Evolutionary conservation across 1,140 invertebrate genomes (phyloP), one percentile per base, ranked within the genome.

Genomic region (Semibalanus balanoides): DNA sequence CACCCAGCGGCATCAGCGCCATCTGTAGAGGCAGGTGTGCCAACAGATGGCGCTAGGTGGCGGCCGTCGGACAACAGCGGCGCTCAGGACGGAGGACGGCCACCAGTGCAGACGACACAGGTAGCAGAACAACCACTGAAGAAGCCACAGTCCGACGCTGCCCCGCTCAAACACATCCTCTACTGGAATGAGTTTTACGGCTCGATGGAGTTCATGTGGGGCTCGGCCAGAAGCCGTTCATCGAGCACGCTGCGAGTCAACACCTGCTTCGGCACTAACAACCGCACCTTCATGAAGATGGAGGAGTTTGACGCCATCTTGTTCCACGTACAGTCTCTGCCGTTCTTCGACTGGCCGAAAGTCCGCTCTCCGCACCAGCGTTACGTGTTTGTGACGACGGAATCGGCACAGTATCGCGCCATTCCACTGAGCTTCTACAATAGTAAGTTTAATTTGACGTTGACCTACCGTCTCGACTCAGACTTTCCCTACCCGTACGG

Each of bases 361-460:
- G 76, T 25, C 75, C 77, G 78, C 43, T 78, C 75, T 0, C 77
- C 77, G 0, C 78, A 79, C 74, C 77, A 77, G 14, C 76, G 77
- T 29, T 79, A 79, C 76, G 72, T 79, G 30, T 75, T 78, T 64
- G 77, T 43, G 64, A 71, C 76, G n/a, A 51, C 64, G 43, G 78
- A 79, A 73, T 74, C 75, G 19, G 30, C 78, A 0, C 69, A 74
- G 14, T 40, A 77, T 64, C 43, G 76, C 0, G 73, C 31, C 70
- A 64, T 30, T 0, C 70, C 76, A 22, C 29, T 78, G 22, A 27
- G 70, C 3, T 25, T 9, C 0, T 78, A 71, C 28, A 40, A 74
- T 9, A 75, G 75, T 69, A 40, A 75, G 74, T 88, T 90, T 81
- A 89, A 90, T 80, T 87, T 86, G 86, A 89, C 88, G 1, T 83